Conservation (phyloP, 2,888 invertebrate species). For the Agrotis exclamationis region DNA sequence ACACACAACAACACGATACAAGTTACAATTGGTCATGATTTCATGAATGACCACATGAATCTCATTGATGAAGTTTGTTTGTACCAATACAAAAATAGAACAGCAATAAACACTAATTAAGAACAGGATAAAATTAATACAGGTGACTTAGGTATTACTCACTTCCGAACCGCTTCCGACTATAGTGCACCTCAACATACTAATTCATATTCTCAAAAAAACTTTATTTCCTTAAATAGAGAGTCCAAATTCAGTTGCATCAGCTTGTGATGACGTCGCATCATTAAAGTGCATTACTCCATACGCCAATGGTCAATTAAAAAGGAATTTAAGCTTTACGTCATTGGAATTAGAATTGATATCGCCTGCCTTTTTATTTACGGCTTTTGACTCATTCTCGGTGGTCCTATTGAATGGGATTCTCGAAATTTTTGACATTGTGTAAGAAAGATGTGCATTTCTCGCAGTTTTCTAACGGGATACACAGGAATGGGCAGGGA, state of each 20-base stretch:
- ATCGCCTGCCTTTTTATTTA: constrained; percentile 10
- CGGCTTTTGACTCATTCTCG: constrained; percentile 43
- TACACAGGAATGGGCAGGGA: background rate
- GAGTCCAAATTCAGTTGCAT: constrained; percentile 11
- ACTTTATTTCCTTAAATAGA: background rate
- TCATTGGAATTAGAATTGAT: constrained; percentile 30
- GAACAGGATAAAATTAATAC: constrained; percentile 19
- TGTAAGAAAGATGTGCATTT: constrained; percentile 12
- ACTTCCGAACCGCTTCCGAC: constrained; percentile 60
- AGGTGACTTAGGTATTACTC: constrained; percentile 45
- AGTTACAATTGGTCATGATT: too few relatives aligned
- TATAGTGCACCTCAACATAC: constrained; percentile 10
- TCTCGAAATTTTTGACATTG: constrained; percentile 39
- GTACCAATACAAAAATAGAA: too few relatives aligned
- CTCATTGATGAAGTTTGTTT: too few relatives aligned
- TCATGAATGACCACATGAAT: too few relatives aligned
- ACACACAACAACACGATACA: too few relatives aligned
- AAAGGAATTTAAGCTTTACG: constrained; percentile 51
- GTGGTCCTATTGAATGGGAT: constrained; percentile 40
- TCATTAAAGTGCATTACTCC: constrained; percentile 42
- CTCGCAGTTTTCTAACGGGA: constrained; percentile 35
- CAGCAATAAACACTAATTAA: too few relatives aligned
- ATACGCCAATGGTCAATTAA: constrained; percentile 42
- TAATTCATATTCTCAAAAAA: constrained; percentile 2
- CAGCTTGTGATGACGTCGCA: constrained; percentile 14